These are phyloP conservation scores for Margarornis squamiger DNA, from an alignment of 2,797 vertebrate species.

Conservation along the genomic window DNA sequence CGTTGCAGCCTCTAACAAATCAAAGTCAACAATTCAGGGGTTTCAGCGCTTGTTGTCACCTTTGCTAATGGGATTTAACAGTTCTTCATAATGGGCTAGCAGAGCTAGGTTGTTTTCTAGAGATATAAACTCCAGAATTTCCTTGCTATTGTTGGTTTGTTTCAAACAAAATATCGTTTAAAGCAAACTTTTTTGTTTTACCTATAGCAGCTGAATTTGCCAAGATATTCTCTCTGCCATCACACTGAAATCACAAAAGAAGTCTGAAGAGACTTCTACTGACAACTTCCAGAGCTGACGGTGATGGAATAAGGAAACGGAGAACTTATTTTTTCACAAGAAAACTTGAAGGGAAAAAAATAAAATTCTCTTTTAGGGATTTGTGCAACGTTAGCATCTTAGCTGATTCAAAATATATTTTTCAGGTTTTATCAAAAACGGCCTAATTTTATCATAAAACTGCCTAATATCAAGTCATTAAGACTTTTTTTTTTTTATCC, in stretches of 20 bases:
- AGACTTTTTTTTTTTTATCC: neutral
- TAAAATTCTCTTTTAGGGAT: neutral
- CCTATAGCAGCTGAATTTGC: constrained; percentile 16
- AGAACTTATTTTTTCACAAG: constrained; percentile 21
- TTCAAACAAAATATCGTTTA: constrained; percentile 30
- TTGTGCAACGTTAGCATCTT: neutral
- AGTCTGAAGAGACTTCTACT: neutral
- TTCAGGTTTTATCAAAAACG: neutral
- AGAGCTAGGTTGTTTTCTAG: neutral
- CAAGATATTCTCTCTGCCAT: constrained; percentile 17
- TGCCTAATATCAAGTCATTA: neutral
- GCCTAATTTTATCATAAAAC: neutral
- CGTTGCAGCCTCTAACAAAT: neutral
- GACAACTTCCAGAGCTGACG: constrained; percentile 54
- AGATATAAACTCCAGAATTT: constrained; percentile 1
- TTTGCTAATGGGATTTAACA: neutral
- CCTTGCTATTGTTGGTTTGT: neutral
- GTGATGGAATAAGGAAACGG: constrained; percentile 8
- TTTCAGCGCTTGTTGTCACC: neutral
- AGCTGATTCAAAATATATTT: neutral
- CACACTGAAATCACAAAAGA: neutral
- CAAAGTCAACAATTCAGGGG: neutral
- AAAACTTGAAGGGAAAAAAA: neutral
- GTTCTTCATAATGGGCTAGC: neutral
- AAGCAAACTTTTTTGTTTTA: constrained; percentile 32